Percentiles rank a stretch among this genome's conserved stretches.
phyloP scores from a whole-genome alignment of 1,140 invertebrate species.

The Caenorhabditis brenneri region DNA sequence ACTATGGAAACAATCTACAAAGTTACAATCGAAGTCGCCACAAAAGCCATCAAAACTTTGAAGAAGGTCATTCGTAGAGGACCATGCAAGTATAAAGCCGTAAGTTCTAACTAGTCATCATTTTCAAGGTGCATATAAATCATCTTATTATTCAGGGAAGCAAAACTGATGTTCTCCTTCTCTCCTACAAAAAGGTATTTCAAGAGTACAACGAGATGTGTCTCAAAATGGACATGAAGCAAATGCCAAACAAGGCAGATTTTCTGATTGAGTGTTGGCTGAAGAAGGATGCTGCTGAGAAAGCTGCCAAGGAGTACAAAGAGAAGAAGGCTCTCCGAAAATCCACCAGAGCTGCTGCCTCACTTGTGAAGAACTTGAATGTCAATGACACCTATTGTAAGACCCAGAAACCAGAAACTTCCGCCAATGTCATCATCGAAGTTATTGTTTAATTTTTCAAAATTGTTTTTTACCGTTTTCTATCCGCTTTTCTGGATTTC shows the following conservation, averaged over 20 bases:
- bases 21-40: not conserved
- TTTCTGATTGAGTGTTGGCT: slow-evolving; percentile 8
- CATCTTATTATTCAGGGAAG: no score
- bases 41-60: not conserved
- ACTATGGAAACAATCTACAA: not conserved
- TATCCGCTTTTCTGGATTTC: no score
- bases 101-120: no score
- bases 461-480: no score
- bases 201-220: not conserved
- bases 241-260: not conserved
- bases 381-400: no score
- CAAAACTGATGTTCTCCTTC: not conserved
- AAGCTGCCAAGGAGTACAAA: not conserved
- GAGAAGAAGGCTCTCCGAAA: not conserved
- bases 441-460: no score
- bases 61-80: not conserved
- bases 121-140: no score
- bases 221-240: not conserved
- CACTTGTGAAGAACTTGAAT: no score
- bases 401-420: not conserved
- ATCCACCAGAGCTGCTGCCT: not conserved
- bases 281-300: not conserved
- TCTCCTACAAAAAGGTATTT: not conserved
- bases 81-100: not conserved
- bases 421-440: no score